Evolutionary conservation across 2,113 vertebrate species (phyloP).

Genomic region (Protobothrops flavoviridis): DNA sequence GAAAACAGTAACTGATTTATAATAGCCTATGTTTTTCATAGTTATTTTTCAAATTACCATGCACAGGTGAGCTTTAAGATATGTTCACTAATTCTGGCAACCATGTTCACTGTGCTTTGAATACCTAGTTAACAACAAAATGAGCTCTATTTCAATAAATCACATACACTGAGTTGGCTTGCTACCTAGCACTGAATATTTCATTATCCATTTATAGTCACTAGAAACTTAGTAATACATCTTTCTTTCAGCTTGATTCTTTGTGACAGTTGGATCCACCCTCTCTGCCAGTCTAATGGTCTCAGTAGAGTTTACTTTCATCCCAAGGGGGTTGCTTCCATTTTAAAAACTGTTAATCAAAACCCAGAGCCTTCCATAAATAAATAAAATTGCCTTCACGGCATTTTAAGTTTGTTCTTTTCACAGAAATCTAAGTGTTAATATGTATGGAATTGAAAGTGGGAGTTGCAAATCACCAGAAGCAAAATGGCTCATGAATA

Average conservation of each 20-base stretch:
- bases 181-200: not conserved
- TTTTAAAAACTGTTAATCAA: slow-evolving; percentile 13
- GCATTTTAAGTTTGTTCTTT: slow-evolving; percentile 3
- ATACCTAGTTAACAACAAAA: not conserved
- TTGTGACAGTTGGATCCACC: slow-evolving; percentile 10
- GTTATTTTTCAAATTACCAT: not conserved
- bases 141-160: not conserved
- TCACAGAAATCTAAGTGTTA: not conserved
- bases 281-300: not conserved
- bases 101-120: not conserved
- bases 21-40: not conserved
- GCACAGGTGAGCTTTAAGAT: not conserved
- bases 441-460: not conserved
- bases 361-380: slow-evolving; percentile 10
- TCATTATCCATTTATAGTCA: not conserved
- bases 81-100: not conserved
- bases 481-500: not conserved
- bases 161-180: not conserved
- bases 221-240: not conserved
- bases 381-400: slow-evolving; percentile 13
- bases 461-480: not conserved
- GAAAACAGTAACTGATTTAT: not conserved
- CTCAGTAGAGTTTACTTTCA: not conserved
- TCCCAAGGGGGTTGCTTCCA: slow-evolving; percentile 10
- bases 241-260: slow-evolving; percentile 1